These are phyloP conservation scores for Haliclona indistincta DNA, from an alignment of 37 sponge, comb jelly and placozoan species.

Conservation along the genomic window DNA sequence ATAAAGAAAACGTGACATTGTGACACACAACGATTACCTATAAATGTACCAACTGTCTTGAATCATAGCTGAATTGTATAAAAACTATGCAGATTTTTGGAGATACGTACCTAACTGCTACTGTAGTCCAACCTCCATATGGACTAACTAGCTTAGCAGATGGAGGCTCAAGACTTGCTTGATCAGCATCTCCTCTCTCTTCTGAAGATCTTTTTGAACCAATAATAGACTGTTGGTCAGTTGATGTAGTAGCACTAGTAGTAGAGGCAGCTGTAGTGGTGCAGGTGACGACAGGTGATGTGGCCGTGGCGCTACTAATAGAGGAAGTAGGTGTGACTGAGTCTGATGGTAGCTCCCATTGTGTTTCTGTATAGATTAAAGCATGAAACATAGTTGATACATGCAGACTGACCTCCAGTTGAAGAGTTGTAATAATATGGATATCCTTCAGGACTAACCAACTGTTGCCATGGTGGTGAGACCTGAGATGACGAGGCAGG, in stretches of 20 bases:
- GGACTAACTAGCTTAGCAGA: slow-evolving; percentile 36
- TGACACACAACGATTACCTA: background rate
- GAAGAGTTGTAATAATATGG: slow-evolving; percentile 76
- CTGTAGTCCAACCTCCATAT: slow-evolving; percentile 70
- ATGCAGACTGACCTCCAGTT: slow-evolving; percentile 64
- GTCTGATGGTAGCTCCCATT: slow-evolving; percentile 61
- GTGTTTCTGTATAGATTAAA: slow-evolving; percentile 16
- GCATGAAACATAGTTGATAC: background rate
- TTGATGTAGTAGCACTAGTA: background rate
- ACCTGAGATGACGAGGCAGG: slow-evolving; percentile 13
- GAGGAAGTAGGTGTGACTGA: background rate
- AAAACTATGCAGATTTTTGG: background rate
- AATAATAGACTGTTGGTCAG: background rate
- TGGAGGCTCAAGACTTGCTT: background rate
- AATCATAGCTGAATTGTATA: background rate
- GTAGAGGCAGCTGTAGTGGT: background rate
- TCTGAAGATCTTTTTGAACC: slow-evolving; percentile 23
- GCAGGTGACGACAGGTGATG: background rate
- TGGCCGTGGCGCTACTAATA: background rate
- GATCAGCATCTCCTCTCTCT: background rate
- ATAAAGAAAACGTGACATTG: background rate
- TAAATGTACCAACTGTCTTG: background rate
- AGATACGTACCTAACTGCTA: slow-evolving; percentile 32
- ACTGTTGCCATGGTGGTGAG: slow-evolving; percentile 53
- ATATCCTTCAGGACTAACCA: slow-evolving; percentile 67